phyloP scores from a whole-genome alignment of 2,888 invertebrate species.

The Tetheella fluctuosa region DNA sequence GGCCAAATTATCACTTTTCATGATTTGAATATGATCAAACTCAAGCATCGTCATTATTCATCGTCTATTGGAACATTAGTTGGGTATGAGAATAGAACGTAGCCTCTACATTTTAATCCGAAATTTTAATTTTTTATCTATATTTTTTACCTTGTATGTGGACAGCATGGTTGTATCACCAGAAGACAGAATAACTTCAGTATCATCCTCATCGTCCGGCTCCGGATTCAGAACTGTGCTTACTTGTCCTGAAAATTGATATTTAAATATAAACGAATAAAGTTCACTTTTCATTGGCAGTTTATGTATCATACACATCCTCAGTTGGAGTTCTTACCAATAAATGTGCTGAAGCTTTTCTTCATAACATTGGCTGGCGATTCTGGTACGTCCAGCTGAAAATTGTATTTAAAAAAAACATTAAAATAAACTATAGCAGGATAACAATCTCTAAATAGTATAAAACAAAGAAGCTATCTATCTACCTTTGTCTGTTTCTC shows the following conservation, averaged over 20 bases:
- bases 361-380: slow-evolving; percentile 89
- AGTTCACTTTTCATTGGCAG: background rate
- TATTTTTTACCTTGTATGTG: slow-evolving; percentile 68
- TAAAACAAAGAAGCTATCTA: too few species aligned
- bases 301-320: background rate
- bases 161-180: slow-evolving; percentile 88
- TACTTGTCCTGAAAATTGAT: slow-evolving; percentile 83
- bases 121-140: background rate
- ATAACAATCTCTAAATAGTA: background rate
- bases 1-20: too few species aligned
- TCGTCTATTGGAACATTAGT: too few species aligned
- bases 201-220: slow-evolving; percentile 89
- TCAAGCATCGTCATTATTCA: too few species aligned
- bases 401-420: slow-evolving; percentile 30
- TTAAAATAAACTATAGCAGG: background rate
- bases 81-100: too few species aligned
- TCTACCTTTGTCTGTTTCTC: too few species aligned
- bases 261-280: background rate
- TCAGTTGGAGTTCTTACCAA: slow-evolving; percentile 72
- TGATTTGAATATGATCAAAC: too few species aligned
- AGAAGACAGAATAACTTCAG: slow-evolving; percentile 87
- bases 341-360: slow-evolving; percentile 88
- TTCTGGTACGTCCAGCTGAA: slow-evolving; percentile 88
- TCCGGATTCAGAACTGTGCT: slow-evolving; percentile 88
- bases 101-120: too few species aligned